These are phyloP conservation scores for Rana temporaria DNA, from an alignment of 2,113 vertebrate species.

Conservation along the genomic window DNA sequence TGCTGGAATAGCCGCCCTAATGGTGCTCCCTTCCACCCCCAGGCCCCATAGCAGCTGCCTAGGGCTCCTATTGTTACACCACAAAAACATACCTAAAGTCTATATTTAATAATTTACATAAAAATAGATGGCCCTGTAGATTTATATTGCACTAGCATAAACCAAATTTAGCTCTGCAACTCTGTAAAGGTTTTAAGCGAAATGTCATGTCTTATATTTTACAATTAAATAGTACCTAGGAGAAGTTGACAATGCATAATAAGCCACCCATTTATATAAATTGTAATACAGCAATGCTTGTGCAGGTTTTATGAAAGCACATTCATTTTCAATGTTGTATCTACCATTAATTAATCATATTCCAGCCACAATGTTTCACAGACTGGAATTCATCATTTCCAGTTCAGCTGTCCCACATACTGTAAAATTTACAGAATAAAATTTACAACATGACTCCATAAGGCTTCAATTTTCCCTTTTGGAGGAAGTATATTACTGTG, in stretches of 20 bases:
- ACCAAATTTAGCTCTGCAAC: not conserved
- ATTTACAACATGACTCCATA: slow-evolving; percentile 33
- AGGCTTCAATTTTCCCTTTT: slow-evolving; percentile 29
- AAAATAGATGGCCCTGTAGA: not conserved
- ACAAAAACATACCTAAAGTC: not conserved
- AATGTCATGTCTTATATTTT: slow-evolving; percentile 18
- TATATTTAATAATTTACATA: not conserved
- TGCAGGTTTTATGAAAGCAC: slow-evolving; percentile 21
- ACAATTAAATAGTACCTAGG: slow-evolving; percentile 1
- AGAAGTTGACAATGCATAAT: not conserved
- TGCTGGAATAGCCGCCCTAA: no score
- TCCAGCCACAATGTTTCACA: slow-evolving; percentile 5
- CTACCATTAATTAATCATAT: slow-evolving; percentile 47
- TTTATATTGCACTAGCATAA: not conserved
- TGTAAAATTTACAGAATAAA: slow-evolving; percentile 26
- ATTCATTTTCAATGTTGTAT: slow-evolving; percentile 28
- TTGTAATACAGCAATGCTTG: not conserved
- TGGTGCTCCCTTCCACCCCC: no score
- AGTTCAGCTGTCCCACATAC: slow-evolving; percentile 17
- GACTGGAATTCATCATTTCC: slow-evolving; percentile 42
- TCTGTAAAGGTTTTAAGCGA: not conserved
- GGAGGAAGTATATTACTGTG: slow-evolving; percentile 11
- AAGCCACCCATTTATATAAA: not conserved
- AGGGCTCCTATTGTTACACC: no score
- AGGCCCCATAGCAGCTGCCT: no score